phyloP scores from a whole-genome alignment of 1,140 invertebrate species.

The Drosophila sturtevanti region DNA sequence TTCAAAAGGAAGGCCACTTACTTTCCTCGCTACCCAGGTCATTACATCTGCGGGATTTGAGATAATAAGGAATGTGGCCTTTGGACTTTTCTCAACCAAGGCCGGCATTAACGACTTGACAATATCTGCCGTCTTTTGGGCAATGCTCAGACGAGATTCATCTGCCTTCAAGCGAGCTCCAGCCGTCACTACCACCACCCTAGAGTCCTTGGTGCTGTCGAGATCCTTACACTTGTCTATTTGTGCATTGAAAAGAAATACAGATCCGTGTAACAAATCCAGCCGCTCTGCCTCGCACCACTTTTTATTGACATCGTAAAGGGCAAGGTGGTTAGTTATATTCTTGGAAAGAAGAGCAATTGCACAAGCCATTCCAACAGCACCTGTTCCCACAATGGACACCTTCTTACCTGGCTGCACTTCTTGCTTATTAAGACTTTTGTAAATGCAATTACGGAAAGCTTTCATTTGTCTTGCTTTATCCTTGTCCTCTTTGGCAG shows the following conservation, averaged over 20 bases:
- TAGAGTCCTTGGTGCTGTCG: slow-evolving; percentile 88
- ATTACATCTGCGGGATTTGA: slow-evolving; percentile 94
- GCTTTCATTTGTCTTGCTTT: not conserved
- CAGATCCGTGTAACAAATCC: slow-evolving; percentile 31
- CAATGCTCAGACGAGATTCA: slow-evolving; percentile 90
- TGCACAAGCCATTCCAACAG: slow-evolving; percentile 39
- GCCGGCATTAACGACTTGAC: slow-evolving; percentile 90
- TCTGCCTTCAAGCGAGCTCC: slow-evolving; percentile 91
- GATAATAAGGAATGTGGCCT: slow-evolving; percentile 91
- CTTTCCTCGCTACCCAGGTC: slow-evolving; percentile 93
- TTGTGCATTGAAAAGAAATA: slow-evolving; percentile 21
- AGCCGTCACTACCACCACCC: slow-evolving; percentile 92
- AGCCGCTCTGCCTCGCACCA: slow-evolving; percentile 5
- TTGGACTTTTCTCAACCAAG: slow-evolving; percentile 91
- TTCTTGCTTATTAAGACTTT: slow-evolving; percentile 7
- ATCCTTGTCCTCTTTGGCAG: not conserved
- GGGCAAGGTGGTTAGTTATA: slow-evolving; percentile 28
- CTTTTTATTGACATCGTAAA: slow-evolving; percentile 22
- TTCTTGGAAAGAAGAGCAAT: slow-evolving; percentile 25
- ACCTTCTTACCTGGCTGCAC: slow-evolving; percentile 37
- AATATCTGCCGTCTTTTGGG: slow-evolving; percentile 85
- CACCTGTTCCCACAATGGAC: slow-evolving; percentile 32
- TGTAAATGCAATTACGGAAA: slow-evolving; percentile 17
- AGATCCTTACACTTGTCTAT: slow-evolving; percentile 59
- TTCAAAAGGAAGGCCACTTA: slow-evolving; percentile 91